Conservation (phyloP, 64 coral and sea anemone genomes). For the Stichodactyla mertensii region DNA sequence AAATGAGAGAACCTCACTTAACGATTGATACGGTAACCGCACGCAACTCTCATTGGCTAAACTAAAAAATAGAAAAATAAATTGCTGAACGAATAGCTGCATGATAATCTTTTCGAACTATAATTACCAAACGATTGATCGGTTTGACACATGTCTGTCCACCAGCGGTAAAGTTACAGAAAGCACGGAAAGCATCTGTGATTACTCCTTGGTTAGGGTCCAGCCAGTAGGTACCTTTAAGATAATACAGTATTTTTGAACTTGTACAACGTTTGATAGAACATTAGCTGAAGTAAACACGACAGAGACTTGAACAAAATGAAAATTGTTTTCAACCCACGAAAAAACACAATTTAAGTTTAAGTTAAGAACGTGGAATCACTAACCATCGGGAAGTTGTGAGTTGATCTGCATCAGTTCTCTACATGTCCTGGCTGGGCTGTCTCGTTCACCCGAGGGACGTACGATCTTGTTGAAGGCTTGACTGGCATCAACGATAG, state of each 20-base stretch:
- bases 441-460: slow-evolving; percentile 14
- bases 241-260: not conserved
- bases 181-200: slow-evolving; percentile 70
- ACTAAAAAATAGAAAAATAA: too few relatives aligned
- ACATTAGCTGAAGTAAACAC: too few relatives aligned
- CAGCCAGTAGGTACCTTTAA: slow-evolving; percentile 69
- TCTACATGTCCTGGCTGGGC: slow-evolving; percentile 42
- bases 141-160: slow-evolving; percentile 75
- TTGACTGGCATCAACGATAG: slow-evolving; percentile 4
- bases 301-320: too few relatives aligned
- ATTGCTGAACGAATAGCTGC: too few relatives aligned
- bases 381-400: slow-evolving; percentile 41
- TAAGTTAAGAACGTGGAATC: too few relatives aligned
- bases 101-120: too few relatives aligned
- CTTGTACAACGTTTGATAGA: too few relatives aligned
- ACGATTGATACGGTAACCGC: too few relatives aligned
- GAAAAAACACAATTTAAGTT: too few relatives aligned
- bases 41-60: too few relatives aligned
- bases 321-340: too few relatives aligned
- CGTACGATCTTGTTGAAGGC: slow-evolving; percentile 3
- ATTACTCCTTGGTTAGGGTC: slow-evolving; percentile 73
- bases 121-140: slow-evolving; percentile 10
- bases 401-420: slow-evolving; percentile 42
- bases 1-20: not conserved
- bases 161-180: slow-evolving; percentile 84